Conservation (phyloP, 2,888 invertebrate genomes). For the Tupiocoris notatus region DNA sequence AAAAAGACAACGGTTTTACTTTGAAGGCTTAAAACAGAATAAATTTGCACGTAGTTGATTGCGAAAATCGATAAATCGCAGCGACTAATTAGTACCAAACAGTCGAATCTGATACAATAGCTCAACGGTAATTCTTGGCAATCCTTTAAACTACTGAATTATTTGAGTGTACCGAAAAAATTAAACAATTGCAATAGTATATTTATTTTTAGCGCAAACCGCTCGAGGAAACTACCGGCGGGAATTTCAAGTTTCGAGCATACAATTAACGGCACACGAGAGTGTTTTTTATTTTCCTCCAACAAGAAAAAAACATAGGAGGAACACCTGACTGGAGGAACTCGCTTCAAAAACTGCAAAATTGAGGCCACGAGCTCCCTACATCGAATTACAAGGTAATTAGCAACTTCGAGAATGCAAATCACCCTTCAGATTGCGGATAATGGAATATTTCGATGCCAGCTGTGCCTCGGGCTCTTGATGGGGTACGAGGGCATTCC, state of each 20-base stretch:
- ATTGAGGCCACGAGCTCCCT: neutral
- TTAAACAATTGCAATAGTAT: too few relatives aligned
- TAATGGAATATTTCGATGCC: constrained; percentile 11
- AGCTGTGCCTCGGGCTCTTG: constrained; percentile 14
- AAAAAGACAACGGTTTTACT: too few relatives aligned
- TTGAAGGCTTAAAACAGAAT: too few relatives aligned
- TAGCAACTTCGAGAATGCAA: neutral
- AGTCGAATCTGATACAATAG: too few relatives aligned
- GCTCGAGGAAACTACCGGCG: too few relatives aligned
- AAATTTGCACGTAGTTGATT: too few relatives aligned
- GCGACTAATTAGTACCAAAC: too few relatives aligned
- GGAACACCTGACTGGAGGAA: neutral
- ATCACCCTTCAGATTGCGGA: constrained; percentile 15
- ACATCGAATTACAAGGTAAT: neutral
- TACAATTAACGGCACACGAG: neutral
- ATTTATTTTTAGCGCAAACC: too few relatives aligned
- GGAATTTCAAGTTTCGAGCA: neutral
- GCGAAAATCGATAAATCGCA: too few relatives aligned
- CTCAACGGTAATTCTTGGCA: too few relatives aligned
- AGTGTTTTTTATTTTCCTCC: neutral
- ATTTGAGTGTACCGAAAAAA: too few relatives aligned
- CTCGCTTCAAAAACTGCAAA: neutral
- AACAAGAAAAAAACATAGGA: neutral
- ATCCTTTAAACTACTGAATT: too few relatives aligned
- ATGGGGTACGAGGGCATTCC: constrained; percentile 18